Conservation (phyloP, 2,888 invertebrate genomes). For the Lampropteryx suffumata region DNA sequence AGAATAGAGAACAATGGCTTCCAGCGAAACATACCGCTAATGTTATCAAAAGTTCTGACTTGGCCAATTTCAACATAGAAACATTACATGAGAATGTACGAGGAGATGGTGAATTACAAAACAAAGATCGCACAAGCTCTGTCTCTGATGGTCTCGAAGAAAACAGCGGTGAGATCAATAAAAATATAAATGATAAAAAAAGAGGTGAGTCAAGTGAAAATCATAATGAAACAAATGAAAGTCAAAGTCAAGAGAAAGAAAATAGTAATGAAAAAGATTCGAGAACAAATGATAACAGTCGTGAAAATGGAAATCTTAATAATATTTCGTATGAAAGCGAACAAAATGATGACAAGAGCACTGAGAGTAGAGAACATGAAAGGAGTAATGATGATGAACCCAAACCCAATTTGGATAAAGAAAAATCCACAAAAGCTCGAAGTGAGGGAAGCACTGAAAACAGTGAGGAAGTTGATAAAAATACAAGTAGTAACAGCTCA, state of each 20-base stretch:
- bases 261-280: slow-evolving; percentile 16
- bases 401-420: slow-evolving; percentile 6
- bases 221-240: slow-evolving; percentile 7
- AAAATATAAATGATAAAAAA: neutral
- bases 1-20: slow-evolving; percentile 36
- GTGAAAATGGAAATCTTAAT: slow-evolving; percentile 7
- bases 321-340: slow-evolving; percentile 8
- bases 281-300: slow-evolving; percentile 18
- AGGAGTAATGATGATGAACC: slow-evolving; percentile 19
- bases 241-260: slow-evolving; percentile 1
- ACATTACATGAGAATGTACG: slow-evolving; percentile 53
- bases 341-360: slow-evolving; percentile 8
- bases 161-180: slow-evolving; percentile 4
- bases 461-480: slow-evolving; percentile 16
- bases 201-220: slow-evolving; percentile 8
- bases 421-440: slow-evolving; percentile 17
- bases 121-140: slow-evolving; percentile 3
- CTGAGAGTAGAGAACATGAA: slow-evolving; percentile 13
- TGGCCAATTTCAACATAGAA: slow-evolving; percentile 69
- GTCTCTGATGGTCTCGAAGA: neutral
- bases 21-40: slow-evolving; percentile 39
- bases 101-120: slow-evolving; percentile 10
- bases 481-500: slow-evolving; percentile 12
- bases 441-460: slow-evolving; percentile 25
- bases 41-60: slow-evolving; percentile 48